A percentile compares a stretch with the other conserved stretches of the same genome.
Conservation (phyloP, 2,113 vertebrate genomes). For the Diglossa brunneiventris region DNA sequence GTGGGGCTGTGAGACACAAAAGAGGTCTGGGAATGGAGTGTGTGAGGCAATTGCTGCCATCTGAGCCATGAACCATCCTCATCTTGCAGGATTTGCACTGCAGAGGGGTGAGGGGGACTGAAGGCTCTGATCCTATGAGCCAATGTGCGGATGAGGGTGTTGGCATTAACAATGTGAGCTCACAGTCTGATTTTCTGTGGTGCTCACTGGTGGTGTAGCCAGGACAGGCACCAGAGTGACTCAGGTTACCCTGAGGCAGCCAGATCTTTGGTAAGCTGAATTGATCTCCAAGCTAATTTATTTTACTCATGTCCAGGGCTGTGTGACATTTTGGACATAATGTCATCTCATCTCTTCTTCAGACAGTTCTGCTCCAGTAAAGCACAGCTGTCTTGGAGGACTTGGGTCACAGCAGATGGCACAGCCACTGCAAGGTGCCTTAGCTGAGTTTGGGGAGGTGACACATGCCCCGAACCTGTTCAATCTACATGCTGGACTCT, state of each 20-base stretch:
- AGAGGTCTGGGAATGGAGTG: neutral
- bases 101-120: fast-evolving
- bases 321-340: neutral
- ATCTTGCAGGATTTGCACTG: fast-evolving
- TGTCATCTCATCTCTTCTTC: neutral
- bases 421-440: neutral
- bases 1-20: fast-evolving
- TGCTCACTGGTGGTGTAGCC: neutral
- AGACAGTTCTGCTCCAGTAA: neutral
- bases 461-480: neutral
- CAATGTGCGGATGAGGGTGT: neutral
- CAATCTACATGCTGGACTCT: neutral
- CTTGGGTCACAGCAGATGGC: neutral
- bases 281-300: neutral
- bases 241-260: neutral
- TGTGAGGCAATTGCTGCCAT: fast-evolving
- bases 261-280: neutral
- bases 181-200: neutral
- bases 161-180: neutral
- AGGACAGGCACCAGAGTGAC: neutral
- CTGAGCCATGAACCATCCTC: neutral
- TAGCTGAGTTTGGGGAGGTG: neutral
- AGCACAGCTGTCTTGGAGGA: neutral
- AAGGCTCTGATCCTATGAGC: neutral
- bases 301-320: neutral